Evolutionary conservation across 2,888 invertebrate genomes (phyloP).

Genomic region (Pheosia gnoma): DNA sequence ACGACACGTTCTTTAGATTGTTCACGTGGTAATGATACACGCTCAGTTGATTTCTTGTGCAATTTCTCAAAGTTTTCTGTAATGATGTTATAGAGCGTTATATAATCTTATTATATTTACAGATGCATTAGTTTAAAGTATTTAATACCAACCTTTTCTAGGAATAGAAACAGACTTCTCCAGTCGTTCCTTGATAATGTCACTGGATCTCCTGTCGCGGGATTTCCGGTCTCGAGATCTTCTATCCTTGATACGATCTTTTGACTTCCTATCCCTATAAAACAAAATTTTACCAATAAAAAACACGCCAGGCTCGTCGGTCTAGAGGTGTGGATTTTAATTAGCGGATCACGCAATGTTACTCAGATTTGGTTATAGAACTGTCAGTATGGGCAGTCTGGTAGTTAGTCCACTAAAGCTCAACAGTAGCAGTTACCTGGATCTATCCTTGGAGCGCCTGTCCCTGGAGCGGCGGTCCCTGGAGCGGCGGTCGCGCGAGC

Average conservation of each 20-base stretch:
- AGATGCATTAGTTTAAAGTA: not conserved
- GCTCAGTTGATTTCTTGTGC: conserved; percentile 68
- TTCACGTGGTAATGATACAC: conserved; percentile 60
- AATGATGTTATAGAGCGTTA: conserved; percentile 16
- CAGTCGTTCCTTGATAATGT: conserved; percentile 75
- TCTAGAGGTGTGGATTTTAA: too few relatives aligned
- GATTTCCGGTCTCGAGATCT: conserved; percentile 78
- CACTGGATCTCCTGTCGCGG: conserved; percentile 76
- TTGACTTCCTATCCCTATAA: conserved; percentile 72
- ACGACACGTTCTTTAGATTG: conserved; percentile 65
- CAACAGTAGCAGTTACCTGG: conserved; percentile 54
- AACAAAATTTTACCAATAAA: not conserved
- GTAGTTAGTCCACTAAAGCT: too few relatives aligned
- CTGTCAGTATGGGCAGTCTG: too few relatives aligned
- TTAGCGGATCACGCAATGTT: too few relatives aligned
- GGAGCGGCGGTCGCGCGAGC: conserved; percentile 71
- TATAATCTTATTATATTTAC: conserved; percentile 1
- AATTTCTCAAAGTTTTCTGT: conserved; percentile 71
- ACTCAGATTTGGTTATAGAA: too few relatives aligned
- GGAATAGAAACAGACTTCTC: conserved; percentile 80
- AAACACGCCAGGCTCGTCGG: too few relatives aligned
- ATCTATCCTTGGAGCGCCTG: conserved; percentile 66
- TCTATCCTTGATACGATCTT: conserved; percentile 70
- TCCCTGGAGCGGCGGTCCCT: conserved; percentile 67
- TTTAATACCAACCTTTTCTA: conserved; percentile 65